These are phyloP conservation scores for Ochotona curzoniae DNA, from an alignment of 2,113 vertebrate species.

Conservation along the genomic window DNA sequence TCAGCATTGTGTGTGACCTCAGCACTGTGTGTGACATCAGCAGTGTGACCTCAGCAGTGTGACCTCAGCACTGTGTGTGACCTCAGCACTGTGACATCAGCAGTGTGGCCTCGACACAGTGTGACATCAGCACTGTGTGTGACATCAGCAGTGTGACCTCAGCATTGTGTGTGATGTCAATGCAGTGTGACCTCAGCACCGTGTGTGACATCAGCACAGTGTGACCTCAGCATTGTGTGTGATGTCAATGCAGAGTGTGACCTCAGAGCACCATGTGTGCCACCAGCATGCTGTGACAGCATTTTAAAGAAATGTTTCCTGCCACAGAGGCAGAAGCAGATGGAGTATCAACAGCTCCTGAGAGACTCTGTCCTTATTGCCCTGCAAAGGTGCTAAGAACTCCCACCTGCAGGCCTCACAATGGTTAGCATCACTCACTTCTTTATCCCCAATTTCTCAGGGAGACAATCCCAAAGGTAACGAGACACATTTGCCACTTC, in stretches of 20 bases:
- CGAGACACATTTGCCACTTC: not conserved
- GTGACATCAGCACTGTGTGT: no score
- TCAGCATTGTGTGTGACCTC: not conserved
- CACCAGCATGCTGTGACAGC: not conserved
- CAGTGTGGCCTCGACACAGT: no score
- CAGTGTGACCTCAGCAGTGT: no score
- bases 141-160: not conserved
- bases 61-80: no score
- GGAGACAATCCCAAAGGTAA: not conserved
- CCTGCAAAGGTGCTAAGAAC: not conserved
- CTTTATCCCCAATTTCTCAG: not conserved
- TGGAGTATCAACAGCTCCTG: conserved; percentile 20
- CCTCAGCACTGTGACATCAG: no score
- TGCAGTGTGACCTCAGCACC: no score
- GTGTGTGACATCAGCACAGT: no score
- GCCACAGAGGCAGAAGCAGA: not conserved
- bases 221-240: no score
- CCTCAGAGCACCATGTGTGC: no score
- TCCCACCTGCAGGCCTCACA: not conserved
- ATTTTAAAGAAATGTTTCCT: conserved; percentile 44
- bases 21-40: no score
- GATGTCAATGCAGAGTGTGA: no score
- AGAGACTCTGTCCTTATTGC: not conserved
- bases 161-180: no score
- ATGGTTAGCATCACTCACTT: not conserved